Evolutionary conservation across 2,888 invertebrate genomes (phyloP), one percentile per base, ranked within the genome.

Genomic region (Crocallis elinguaria): DNA sequence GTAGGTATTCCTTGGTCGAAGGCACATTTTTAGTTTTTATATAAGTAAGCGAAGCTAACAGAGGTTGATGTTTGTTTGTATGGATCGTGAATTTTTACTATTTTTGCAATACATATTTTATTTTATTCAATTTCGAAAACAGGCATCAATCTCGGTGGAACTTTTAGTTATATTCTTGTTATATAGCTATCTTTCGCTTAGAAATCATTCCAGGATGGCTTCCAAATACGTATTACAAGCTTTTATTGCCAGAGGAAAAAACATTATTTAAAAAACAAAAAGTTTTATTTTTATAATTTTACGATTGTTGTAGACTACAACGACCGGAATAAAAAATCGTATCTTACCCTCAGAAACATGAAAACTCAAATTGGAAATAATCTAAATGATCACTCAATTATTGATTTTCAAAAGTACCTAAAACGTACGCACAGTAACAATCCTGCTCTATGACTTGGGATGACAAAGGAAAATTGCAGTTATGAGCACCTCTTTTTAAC

Each of bases 131-230:
- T 64, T 66, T 60, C 64, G 50, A 52, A 54, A 64, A 67, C 69
- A 73, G 75, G 82, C 78, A 78, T 77, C 81, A 82, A 79, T 82
- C 74, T 82, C 71, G 75, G 79, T 71, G 67, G 1, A 58, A 43
- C 46, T 45, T 25, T 71, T 73, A 69, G 66, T 68, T 73, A 66
- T 62, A 29, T 13, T 42, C 64, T 57, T 71, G 58, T 50, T 71
- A 71, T 63, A 66, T 74, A 73, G 57, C 68, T 60, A 66, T 76
- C 75, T 80, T 82, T 81, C 75, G 79, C 68, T 71, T 61, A 66
- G 57, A 57, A 74, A 80, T 81, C 89, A 89, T 90, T 90, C 89
- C 89, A 87, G 69, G 64, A 66, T 76, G 79, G 79, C 86, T 89
- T 88, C 88, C 88, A 86, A 62, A 59, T 58, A 42, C 36, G 21